Base-by-base conservation (phyloP, 2,797 vertebrate species). In the Hydrolagus colliei region DNA sequence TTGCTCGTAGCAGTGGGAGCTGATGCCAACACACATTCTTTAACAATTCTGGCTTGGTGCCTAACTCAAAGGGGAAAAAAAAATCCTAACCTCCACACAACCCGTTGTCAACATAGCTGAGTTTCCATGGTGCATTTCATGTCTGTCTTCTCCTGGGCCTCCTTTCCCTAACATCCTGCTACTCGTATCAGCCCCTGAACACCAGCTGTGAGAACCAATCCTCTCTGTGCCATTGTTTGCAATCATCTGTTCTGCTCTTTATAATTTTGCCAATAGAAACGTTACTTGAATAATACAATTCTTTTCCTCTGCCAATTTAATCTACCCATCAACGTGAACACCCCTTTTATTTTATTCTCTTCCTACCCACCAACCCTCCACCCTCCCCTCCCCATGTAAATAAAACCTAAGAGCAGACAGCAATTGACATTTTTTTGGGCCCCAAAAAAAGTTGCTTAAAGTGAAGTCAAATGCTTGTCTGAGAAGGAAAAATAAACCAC, bases 101-200 rank as follows among this genome's bases (percentile, higher is more conserved):
- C 93, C 95, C 94, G 92, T 92, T 93, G 94, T 94, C 95, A 95
- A 93, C 91, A 90, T 93, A 91, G 92, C 94, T 90, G 93, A 94
- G 94, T 95, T 96, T 96, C 96, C 95, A 96, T 94, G 90, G 91
- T 89, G 92, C 94, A 95, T 93, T 95, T 95, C 93, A 93, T 93
- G 94, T 94, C 94, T 93, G 93, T 93, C 93, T 90, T 88, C 88
- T 88, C 92, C 93, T 68, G 91, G 87, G 92, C 93, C 94, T 94
- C 90, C 89, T 87, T 90, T 89, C 35, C 88, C 87, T 92, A 94
- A 92, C 90, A 92, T 94, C 91, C 92, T 94, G 93, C 94, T 96
- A 95, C 95, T 95, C 95, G 94, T 91, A 93, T 93, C 94, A 95
- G 96, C 95, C 94, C 94, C 93, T 93, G 94, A 94, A 93, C 94